Percentiles rank a stretch among this genome's conserved stretches.
phyloP scores from a whole-genome alignment of 2,113 vertebrate genomes.

The Choloepus hoffmanni region DNA sequence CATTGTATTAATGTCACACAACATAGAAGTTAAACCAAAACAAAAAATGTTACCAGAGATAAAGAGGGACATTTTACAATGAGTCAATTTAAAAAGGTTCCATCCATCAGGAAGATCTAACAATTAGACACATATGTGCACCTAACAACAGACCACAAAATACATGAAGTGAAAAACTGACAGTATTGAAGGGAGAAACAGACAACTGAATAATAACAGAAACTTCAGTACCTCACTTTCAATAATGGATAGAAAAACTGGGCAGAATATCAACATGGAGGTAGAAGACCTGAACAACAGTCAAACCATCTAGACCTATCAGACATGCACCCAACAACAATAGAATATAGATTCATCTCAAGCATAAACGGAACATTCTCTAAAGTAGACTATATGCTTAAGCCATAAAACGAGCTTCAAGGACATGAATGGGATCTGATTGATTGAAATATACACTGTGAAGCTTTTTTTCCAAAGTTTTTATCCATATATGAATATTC shows the following conservation, averaged over 20 bases:
- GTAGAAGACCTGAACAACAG: not conserved
- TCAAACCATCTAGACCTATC: not conserved
- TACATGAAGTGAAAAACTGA: not conserved
- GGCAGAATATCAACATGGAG: not conserved
- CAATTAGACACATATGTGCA: not conserved
- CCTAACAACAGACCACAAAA: not conserved
- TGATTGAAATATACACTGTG: not conserved
- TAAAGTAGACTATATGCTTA: not conserved
- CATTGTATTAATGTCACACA: no score
- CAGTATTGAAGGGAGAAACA: not conserved
- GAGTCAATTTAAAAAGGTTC: not conserved
- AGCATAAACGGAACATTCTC: not conserved
- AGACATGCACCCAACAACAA: not conserved
- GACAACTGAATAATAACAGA: not conserved
- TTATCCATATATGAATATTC: not conserved
- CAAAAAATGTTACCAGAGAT: not conserved
- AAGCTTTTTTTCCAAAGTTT: no score
- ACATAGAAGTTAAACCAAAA: no score
- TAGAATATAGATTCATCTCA: not conserved
- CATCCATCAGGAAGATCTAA: not conserved
- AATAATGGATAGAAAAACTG: not conserved
- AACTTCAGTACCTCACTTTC: not conserved
- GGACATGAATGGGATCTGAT: not conserved
- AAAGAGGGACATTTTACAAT: not conserved
- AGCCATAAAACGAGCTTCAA: not conserved